These are phyloP conservation scores for Neopipo cinnamomea DNA, from an alignment of 2,113 vertebrate genomes.

Conservation along the genomic window DNA sequence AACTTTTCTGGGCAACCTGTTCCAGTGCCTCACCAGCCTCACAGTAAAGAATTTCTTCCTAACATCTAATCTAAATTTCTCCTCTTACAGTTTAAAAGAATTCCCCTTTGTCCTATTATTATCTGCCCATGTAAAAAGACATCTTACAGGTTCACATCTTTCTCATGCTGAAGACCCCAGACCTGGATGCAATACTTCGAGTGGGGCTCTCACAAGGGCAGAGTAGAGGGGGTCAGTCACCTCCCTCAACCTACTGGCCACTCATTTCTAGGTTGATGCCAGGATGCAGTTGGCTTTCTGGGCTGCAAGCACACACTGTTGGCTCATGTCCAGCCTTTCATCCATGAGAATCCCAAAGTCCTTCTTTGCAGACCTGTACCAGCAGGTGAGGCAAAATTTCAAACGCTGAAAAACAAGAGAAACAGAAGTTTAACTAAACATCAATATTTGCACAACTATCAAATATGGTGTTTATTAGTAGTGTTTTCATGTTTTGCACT, in stretches of 20 bases:
- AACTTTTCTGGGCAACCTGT: neutral
- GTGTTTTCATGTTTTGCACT: neutral
- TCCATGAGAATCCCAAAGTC: neutral
- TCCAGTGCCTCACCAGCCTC: neutral
- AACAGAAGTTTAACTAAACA: neutral
- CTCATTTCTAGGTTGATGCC: neutral
- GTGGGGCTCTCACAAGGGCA: neutral
- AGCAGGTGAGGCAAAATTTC: neutral
- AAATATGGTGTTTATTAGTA: neutral
- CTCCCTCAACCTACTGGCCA: neutral
- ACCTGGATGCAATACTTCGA: neutral
- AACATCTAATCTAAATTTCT: neutral
- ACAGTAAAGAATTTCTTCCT: neutral
- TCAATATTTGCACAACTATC: neutral
- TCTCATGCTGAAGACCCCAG: neutral
- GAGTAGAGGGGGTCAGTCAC: neutral
- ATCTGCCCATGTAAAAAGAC: neutral
- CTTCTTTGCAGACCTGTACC: neutral
- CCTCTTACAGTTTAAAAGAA: neutral
- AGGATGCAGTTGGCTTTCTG: neutral
- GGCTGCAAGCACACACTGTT: no score
- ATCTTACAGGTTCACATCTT: neutral
- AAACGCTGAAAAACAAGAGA: neutral
- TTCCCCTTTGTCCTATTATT: neutral
- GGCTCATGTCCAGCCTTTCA: neutral